Evolutionary conservation across 2,888 invertebrate species (phyloP).

Genomic region (Pegoplata infirma): DNA sequence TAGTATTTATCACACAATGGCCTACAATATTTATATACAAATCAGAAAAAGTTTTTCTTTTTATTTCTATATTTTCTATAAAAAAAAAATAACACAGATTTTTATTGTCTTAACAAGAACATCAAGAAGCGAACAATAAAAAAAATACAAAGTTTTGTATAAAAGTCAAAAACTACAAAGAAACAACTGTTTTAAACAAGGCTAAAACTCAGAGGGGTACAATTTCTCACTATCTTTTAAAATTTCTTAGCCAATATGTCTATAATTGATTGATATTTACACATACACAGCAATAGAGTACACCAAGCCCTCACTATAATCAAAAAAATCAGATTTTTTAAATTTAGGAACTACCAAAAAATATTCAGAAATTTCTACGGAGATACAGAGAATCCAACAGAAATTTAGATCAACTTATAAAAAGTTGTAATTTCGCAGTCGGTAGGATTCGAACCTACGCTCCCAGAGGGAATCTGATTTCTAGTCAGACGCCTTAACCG

Average conservation of each 20-base stretch:
- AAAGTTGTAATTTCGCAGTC: constrained; percentile 76
- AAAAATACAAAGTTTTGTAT: background rate
- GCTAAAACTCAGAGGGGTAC: background rate
- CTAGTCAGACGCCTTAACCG: constrained; percentile 79
- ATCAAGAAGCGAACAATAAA: background rate
- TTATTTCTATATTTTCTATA: no score
- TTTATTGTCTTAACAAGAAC: constrained; percentile 16
- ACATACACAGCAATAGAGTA: background rate
- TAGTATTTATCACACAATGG: background rate
- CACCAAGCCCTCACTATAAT: background rate
- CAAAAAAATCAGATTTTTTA: no score
- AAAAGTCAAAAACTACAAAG: background rate
- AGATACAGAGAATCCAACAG: no score
- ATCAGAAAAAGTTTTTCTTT: background rate
- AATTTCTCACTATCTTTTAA: background rate
- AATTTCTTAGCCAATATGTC: background rate
- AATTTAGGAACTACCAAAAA: background rate
- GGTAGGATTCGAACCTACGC: constrained; percentile 79
- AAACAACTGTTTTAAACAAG: background rate
- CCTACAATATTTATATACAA: background rate
- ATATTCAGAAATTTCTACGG: background rate
- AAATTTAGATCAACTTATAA: no score
- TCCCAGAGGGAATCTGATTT: constrained; percentile 79
- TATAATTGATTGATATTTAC: no score
- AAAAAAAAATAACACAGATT: constrained; percentile 12